A percentile compares a stretch with the other conserved stretches of the same genome.
Conservation (phyloP, 2,888 invertebrate genomes). For the Odontocolon sp. region DNA sequence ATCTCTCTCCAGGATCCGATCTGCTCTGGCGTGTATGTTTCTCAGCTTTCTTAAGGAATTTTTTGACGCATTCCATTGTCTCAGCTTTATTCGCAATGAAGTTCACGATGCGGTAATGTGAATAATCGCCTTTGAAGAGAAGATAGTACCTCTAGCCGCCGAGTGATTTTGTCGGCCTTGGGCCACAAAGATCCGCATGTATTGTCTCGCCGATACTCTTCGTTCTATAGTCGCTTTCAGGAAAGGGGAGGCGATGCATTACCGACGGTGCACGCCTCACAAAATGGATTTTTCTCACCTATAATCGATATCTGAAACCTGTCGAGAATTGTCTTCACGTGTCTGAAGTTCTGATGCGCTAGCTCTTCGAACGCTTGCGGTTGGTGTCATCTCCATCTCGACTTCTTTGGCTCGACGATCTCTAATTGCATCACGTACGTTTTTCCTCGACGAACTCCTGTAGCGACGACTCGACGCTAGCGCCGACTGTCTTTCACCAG, state of each 20-base stretch:
- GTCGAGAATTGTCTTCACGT: conserved; percentile 60
- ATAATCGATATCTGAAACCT: conserved; percentile 45
- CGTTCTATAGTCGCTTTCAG: conserved; percentile 2
- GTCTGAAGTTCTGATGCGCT: conserved; percentile 62
- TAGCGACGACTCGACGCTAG: no score
- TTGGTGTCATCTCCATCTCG: not conserved
- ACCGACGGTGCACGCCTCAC: conserved; percentile 56
- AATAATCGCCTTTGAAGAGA: conserved; percentile 29
- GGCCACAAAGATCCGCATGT: conserved; percentile 51
- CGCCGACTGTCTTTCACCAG: conserved; percentile 2
- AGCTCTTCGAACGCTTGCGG: conserved; percentile 54
- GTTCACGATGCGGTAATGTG: not conserved
- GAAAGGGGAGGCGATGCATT: conserved; percentile 34
- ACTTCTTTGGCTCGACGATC: not conserved
- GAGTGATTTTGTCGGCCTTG: conserved; percentile 4
- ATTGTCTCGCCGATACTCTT: conserved; percentile 9
- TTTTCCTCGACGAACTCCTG: conserved; percentile 38
- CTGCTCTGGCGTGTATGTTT: not conserved
- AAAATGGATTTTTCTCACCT: conserved; percentile 44
- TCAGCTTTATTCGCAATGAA: not conserved
- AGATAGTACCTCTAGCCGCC: conserved; percentile 32
- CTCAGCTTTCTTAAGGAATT: conserved; percentile 10
- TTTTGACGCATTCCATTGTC: not conserved
- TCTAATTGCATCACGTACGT: conserved; percentile 42
- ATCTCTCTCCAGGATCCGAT: not conserved